Conservation (phyloP, 1,140 invertebrate species). For the Calephelis nemesis region DNA sequence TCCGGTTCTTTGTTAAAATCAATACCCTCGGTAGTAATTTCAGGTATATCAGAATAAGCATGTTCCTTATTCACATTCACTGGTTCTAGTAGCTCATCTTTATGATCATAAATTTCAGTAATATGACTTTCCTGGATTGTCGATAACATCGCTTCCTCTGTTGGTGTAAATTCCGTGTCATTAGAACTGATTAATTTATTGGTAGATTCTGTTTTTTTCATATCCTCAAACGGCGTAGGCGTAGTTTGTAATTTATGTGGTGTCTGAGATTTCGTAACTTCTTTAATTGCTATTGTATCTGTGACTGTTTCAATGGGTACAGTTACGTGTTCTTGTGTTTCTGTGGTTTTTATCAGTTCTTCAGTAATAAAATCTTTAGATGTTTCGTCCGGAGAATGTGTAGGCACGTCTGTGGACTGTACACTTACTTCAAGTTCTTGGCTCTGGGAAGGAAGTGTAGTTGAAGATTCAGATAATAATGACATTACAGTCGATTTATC, state of each 20-base stretch:
- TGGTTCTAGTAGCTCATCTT: not conserved
- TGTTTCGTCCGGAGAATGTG: not conserved
- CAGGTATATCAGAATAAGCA: not conserved
- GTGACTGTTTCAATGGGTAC: not conserved
- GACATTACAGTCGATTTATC: slow-evolving; percentile 2
- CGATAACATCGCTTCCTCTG: not conserved
- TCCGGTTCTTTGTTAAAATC: not conserved
- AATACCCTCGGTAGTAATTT: not conserved
- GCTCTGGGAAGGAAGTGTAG: not conserved
- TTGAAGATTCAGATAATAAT: not conserved
- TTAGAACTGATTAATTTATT: not conserved
- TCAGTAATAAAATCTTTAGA: not conserved
- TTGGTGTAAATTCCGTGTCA: not conserved
- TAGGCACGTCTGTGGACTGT: not conserved
- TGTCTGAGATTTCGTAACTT: not conserved
- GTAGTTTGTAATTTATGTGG: slow-evolving; percentile 6
- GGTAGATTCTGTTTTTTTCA: not conserved
- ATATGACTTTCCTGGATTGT: not conserved
- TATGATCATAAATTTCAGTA: slow-evolving; percentile 1
- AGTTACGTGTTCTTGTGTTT: not conserved
- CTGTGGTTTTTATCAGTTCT: not conserved
- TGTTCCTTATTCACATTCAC: not conserved
- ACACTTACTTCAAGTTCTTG: not conserved
- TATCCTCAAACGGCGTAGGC: not conserved
- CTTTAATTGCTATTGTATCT: not conserved